Percentiles rank a stretch among this genome's conserved stretches.
Evolutionary conservation across 2,113 vertebrate species (phyloP).

Genomic region (Aegotheles bennettii): DNA sequence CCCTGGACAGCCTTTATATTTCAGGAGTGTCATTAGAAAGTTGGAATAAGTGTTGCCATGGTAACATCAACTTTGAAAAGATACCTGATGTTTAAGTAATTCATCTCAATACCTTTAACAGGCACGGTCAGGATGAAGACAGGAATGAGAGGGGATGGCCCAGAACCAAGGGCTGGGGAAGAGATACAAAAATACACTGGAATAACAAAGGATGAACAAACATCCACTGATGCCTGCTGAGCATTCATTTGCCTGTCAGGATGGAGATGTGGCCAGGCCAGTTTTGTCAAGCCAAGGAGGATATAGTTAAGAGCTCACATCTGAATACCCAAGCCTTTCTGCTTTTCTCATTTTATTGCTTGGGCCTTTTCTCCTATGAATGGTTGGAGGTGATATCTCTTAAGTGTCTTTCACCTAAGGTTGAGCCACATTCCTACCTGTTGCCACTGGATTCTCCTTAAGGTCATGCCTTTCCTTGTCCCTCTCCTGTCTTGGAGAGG

Average conservation of each 20-base stretch:
- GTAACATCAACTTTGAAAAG: neutral
- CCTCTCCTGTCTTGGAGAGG: neutral
- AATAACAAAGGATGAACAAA: neutral
- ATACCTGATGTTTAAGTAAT: neutral
- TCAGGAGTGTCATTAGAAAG: neutral
- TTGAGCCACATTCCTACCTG: neutral
- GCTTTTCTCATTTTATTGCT: neutral
- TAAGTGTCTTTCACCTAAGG: neutral
- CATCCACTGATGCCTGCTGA: rapidly evolving
- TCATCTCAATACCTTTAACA: neutral
- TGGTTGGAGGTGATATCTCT: rapidly evolving
- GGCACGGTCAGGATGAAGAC: neutral
- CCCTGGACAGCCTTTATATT: neutral
- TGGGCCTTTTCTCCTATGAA: neutral
- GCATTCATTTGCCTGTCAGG: neutral
- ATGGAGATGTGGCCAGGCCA: neutral
- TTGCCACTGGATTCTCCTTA: neutral
- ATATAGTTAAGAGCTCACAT: neutral
- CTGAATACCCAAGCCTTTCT: neutral
- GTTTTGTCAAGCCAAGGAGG: neutral
- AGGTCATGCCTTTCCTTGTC: neutral
- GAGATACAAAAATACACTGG: neutral
- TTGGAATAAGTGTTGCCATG: neutral
- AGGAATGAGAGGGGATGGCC: neutral
- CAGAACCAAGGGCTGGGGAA: neutral